Evolutionary conservation across 2,113 vertebrate genomes (phyloP), one percentile per base, ranked within the genome.

Genomic region (Cinclus cinclus): DNA sequence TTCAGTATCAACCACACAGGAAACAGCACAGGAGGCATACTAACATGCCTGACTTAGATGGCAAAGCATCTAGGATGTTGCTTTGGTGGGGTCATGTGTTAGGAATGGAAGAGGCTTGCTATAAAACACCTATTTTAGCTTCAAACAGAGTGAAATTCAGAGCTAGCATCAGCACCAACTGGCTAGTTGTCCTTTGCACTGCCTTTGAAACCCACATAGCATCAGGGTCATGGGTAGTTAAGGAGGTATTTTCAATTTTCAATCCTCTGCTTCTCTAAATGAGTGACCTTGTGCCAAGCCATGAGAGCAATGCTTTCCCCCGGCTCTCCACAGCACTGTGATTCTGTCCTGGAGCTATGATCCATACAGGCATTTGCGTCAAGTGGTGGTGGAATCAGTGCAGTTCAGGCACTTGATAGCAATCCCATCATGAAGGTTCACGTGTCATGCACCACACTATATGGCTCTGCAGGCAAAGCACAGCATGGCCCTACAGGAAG

Each of bases 1-100:
- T 95, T 87, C 92, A 68, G 52, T 71, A 65, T 71, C 53, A 75
- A 41, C 95, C 95, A 96, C 95, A 90, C 35, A 93, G 97, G 96
- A 96, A 96, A 94, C 4, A 18, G 75, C 37, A 85, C 35, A 91
- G 94, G 83, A 95, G 95, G 96, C 92, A 91, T 90, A 89, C 65
- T 76, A 91, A 79, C 67, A 20, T 18, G 80, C 73, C 76, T 98
- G 95, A 97, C 78, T 97, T 96, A 97, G 92, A 96, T 68, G 87
- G 73, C 89, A 84, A 85, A 90, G 71, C 75, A 96, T 84, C 91
- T 83, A 85, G 96, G 94, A 89, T 20, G 15, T 28, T 59, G 55
- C 79, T 73, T 83, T 75, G n/a, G 0, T 28, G 47, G 76, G 47
- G 55, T 87, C 81, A 69, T 24, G 31, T 17, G 56, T 75, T 47